Percentiles rank a stretch among this genome's conserved stretches.
phyloP scores from a whole-genome alignment of 2,113 vertebrate species.

The Siniperca chuatsi region DNA sequence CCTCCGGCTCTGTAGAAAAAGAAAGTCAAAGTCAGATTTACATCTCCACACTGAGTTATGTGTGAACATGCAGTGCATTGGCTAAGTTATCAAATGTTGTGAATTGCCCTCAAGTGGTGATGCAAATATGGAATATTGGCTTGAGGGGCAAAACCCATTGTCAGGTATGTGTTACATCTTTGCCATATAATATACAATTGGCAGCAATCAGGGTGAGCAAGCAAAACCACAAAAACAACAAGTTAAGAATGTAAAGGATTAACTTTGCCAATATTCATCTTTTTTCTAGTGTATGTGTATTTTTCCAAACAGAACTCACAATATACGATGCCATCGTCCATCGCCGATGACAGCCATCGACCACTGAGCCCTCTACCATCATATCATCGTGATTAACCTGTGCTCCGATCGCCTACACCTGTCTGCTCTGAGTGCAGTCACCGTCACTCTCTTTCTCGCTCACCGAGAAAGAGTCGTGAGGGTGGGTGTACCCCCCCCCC shows the following conservation, averaged over 20 bases:
- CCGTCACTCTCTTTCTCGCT: too few species aligned
- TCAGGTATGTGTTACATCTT: background rate
- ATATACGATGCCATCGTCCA: background rate
- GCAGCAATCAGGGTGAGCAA: background rate
- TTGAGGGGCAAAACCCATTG: background rate
- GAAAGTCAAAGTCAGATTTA: conserved; percentile 9
- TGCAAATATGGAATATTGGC: background rate
- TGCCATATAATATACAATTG: too few species aligned
- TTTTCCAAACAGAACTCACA: background rate
- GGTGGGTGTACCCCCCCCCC: too few species aligned
- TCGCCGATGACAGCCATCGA: too few species aligned
- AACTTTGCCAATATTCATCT: background rate
- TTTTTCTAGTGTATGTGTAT: background rate
- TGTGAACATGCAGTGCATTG: background rate
- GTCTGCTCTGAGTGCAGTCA: too few species aligned
- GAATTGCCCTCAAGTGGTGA: background rate
- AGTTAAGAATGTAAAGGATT: background rate
- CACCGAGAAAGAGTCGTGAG: too few species aligned
- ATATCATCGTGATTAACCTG: too few species aligned
- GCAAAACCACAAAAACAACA: background rate
- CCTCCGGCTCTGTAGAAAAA: background rate
- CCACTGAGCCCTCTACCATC: too few species aligned
- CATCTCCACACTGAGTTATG: background rate
- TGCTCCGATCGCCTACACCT: too few species aligned
- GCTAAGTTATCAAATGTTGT: background rate